A percentile compares a stretch with the other conserved stretches of the same genome.
phyloP scores from a whole-genome alignment of 2,888 invertebrate species.

The Epistrophella euchroma region DNA sequence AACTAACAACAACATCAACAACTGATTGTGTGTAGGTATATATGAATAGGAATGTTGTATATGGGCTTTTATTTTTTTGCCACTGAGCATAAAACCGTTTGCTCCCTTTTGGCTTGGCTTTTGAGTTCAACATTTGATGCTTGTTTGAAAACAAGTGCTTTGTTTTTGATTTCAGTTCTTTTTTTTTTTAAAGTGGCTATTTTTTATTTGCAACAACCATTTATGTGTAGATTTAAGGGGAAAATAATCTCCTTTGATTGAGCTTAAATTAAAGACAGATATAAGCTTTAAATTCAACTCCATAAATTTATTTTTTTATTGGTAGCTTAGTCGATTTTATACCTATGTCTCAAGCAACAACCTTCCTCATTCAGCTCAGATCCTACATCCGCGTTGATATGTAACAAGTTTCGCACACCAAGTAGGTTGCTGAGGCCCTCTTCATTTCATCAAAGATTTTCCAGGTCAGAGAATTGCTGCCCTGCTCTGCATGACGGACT shows the following conservation, averaged over 20 bases:
- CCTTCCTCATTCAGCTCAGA: too few species aligned
- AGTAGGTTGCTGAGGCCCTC: too few species aligned
- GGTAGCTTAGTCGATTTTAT: too few species aligned
- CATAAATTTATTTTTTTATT: too few species aligned
- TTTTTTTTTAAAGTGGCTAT: background rate
- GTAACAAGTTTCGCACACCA: too few species aligned
- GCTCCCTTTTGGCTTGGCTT: conserved; percentile 48
- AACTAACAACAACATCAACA: background rate
- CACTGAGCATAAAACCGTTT: conserved; percentile 55
- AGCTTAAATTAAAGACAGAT: background rate
- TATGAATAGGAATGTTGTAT: background rate
- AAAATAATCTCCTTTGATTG: background rate
- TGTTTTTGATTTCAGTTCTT: background rate
- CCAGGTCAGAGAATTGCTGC: too few species aligned
- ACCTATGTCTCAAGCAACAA: too few species aligned
- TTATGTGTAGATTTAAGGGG: background rate
- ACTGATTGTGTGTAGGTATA: background rate
- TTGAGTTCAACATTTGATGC: conserved; percentile 33
- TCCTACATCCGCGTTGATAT: too few species aligned
- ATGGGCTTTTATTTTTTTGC: conserved; percentile 32
- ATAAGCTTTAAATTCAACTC: background rate
- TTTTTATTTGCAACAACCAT: conserved; percentile 11
- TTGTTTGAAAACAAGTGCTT: conserved; percentile 14
- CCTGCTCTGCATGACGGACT: too few species aligned
- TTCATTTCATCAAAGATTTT: too few species aligned